Evolutionary conservation across 1,140 invertebrate species (phyloP).

Genomic region (Ridgeia piscesae): DNA sequence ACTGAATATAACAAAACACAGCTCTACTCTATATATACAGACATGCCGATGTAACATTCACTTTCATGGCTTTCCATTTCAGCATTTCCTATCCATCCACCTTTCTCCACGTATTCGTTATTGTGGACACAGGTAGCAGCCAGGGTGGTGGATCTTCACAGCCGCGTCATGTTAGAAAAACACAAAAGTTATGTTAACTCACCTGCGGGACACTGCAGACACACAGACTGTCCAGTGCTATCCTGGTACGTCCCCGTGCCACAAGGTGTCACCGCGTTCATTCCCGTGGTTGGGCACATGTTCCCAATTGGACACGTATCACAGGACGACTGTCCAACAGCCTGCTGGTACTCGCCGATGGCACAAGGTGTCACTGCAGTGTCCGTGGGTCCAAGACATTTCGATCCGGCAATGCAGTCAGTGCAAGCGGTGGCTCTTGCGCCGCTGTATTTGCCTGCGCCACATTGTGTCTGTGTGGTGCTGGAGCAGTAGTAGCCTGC

Average conservation of each 20-base stretch:
- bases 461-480: conserved; percentile 25
- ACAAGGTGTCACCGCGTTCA: conserved; percentile 30
- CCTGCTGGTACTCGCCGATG: not conserved
- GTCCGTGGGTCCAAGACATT: conserved; percentile 40
- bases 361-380: conserved; percentile 10
- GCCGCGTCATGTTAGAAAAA: too few relatives aligned
- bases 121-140: too few relatives aligned
- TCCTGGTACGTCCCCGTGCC: conserved; percentile 43
- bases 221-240: conserved; percentile 40
- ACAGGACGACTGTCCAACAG: not conserved
- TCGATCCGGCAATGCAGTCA: conserved; percentile 44
- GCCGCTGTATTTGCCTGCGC: conserved; percentile 37
- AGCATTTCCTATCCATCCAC: too few relatives aligned
- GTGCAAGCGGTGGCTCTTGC: conserved; percentile 31
- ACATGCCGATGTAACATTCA: too few relatives aligned
- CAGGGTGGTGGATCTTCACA: too few relatives aligned
- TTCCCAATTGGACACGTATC: not conserved
- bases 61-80: too few relatives aligned
- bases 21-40: too few relatives aligned
- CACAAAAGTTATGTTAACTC: not conserved
- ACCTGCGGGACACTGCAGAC: conserved; percentile 45
- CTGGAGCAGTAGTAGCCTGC: conserved; percentile 28
- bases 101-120: too few relatives aligned
- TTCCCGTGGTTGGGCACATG: conserved; percentile 8
- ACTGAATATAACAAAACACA: too few relatives aligned